Percentiles rank a stretch among this genome's conserved stretches.
Evolutionary conservation across 2,888 invertebrate species (phyloP).

Genomic region (Melinopterus prodromus): DNA sequence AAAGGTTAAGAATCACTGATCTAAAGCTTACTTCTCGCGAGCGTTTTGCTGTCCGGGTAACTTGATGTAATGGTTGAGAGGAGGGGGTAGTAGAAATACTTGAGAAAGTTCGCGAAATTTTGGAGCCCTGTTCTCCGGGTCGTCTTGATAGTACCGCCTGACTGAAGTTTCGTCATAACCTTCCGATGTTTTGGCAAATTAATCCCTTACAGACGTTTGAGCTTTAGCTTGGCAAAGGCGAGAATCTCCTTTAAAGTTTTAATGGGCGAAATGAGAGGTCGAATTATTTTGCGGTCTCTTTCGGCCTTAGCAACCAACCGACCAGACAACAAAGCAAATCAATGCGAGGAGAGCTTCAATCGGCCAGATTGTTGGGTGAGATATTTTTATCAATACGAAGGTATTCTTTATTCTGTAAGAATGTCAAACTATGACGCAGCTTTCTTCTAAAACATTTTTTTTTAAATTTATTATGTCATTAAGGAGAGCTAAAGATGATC

Average conservation of each 20-base stretch:
- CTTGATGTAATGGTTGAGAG: neutral
- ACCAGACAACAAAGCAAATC: too few relatives aligned
- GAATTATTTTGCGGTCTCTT: neutral
- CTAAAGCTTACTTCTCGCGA: too few relatives aligned
- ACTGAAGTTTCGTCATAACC: neutral
- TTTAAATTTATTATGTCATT: too few relatives aligned
- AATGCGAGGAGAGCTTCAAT: too few relatives aligned
- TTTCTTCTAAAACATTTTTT: too few relatives aligned
- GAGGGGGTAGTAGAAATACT: neutral
- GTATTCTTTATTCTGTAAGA: too few relatives aligned
- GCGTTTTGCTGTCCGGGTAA: neutral
- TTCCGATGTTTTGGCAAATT: neutral
- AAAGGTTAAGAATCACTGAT: too few relatives aligned
- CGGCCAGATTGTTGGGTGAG: too few relatives aligned
- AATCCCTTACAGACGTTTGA: neutral
- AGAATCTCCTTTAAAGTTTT: conserved; percentile 4
- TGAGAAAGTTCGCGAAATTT: neutral
- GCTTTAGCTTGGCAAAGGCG: neutral
- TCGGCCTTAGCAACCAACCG: too few relatives aligned
- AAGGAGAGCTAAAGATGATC: too few relatives aligned
- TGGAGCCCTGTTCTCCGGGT: neutral
- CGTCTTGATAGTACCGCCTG: neutral
- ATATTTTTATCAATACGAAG: too few relatives aligned
- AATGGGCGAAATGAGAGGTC: neutral
- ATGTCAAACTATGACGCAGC: too few relatives aligned